phyloP scores from a whole-genome alignment of 2,888 invertebrate species.

The Scelioninae gen. 1 region DNA sequence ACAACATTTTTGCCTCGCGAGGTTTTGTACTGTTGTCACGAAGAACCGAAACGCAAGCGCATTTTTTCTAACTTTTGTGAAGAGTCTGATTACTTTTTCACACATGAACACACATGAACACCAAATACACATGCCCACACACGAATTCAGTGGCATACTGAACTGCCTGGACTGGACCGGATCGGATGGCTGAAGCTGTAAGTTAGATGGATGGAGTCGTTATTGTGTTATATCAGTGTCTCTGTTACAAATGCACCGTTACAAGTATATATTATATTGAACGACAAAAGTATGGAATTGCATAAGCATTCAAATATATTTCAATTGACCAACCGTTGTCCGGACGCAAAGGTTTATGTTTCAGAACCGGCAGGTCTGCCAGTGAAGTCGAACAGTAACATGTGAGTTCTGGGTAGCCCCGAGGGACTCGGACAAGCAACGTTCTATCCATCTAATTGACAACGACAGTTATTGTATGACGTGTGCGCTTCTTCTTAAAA shows the following conservation, averaged over 20 bases:
- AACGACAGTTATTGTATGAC: constrained; percentile 41
- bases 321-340: constrained; percentile 30
- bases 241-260: constrained; percentile 34
- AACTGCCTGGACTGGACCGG: neutral
- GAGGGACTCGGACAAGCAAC: constrained; percentile 30
- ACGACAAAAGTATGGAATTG: constrained; percentile 5
- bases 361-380: constrained; percentile 46
- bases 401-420: constrained; percentile 24
- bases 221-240: constrained; percentile 45
- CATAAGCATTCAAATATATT: neutral
- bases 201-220: constrained; percentile 62
- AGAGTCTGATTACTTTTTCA: constrained; percentile 11
- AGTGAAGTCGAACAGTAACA: constrained; percentile 52
- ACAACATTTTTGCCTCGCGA: constrained; percentile 37
- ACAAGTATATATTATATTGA: too few species aligned
- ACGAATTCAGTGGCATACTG: constrained; percentile 28
- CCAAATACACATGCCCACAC: neutral
- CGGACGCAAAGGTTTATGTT: constrained; percentile 59
- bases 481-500: constrained; percentile 35
- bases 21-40: constrained; percentile 40
- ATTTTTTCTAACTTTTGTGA: constrained; percentile 15
- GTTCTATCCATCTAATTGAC: constrained; percentile 68
- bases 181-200: constrained; percentile 43
- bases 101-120: constrained; percentile 13
- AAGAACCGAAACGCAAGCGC: constrained; percentile 41